Base-by-base conservation (phyloP, 2,797 vertebrate species). In the Craterocephalus amniculus region DNA sequence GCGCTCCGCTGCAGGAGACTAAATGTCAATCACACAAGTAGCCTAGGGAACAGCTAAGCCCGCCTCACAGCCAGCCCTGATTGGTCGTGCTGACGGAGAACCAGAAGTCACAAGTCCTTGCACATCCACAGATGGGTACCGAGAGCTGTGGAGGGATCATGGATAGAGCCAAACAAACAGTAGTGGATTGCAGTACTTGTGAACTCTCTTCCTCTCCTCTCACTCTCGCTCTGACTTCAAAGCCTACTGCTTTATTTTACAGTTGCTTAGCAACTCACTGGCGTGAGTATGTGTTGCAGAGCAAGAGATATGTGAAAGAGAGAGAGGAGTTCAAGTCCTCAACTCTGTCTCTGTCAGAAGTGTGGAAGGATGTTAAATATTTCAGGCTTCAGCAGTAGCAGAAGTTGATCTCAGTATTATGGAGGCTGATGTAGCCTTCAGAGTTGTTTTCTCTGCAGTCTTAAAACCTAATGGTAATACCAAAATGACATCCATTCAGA, bases 251-350 rank as follows among this genome's bases (percentile, higher is more conserved):
- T 93, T 94, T 94, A 94, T 94, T 92, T 94, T 92, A 92, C 92
- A 93, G 94, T 95, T 95, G 93, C 94, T 90, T 89, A 94, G 94
- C 94, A 95, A 95, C 94, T 84, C 81, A 76, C 87, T 71, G 79
- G 87, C 87, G 76, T 75, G 71, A 69, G 72, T 76, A 72, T 74
- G 70, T 63, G 80, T 80, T 83, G 81, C 87, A 78, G 77, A 85
- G 76, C 72, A 70, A 79, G 75, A 85, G 80, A 85, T 83, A 82
- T 82, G 83, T 86, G 87, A 78, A 88, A 85, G 83, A 88, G 85
- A 89, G 88, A 86, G 80, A 87, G 81, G 90, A 92, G 90, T 84
- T 91, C 87, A 91, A 89, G 81, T 89, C 80, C 84, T 85, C 67
- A 81, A 76, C 83, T 67, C 79, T 38, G 14, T 64, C 48, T 78